Base-by-base conservation (phyloP, 1,140 invertebrate species). In the Heliothis subflexa region DNA sequence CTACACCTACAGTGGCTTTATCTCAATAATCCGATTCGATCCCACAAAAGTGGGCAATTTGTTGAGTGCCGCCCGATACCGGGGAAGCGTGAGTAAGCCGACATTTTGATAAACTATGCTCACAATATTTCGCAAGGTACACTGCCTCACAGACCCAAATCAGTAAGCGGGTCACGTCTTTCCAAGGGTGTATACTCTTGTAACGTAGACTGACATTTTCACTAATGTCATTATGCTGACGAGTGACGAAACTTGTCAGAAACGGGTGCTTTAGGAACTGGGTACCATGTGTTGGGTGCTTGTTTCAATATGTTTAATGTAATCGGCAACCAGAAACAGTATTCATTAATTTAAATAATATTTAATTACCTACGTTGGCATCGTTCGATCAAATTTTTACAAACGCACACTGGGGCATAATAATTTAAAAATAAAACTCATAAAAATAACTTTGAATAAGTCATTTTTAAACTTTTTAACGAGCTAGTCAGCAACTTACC, bases 71-170 rank as follows among this genome's bases (percentile, higher is more conserved):
- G 64, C 85, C 78, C 78, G 84, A 86, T 84, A 85, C 74, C 82
- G 80, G 82, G 78, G 82, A 85, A 76, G 80, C 81, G 73, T 85
- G 79, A 84, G 79, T 78, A 79, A 84, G 78, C 83, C 82, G 84
- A 84, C 85, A 77, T 83, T 90, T 89, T 87, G 87, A 90, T 87
- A 88, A 90, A 90, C 88, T 88, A 87, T 84, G 83, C 79, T 84
- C 83, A 86, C 89, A 88, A 89, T 87, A 85, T 87, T 81, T 82
- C 72, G 73, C 55, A 68, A 74, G 87, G 85, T 85, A 86, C 84
- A 57, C 78, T 84, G 84, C 61, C 33, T 64, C 33, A 64, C 61
- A 70, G 78, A 82, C 57, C 68, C 50, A 68, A 82, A 87, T 91
- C 81, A 62, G 82, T 79, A 89, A 73, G 62, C 87, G 28, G 79